Conservation (phyloP, 2,888 invertebrate species). For the Pristionchus maxplancki region DNA sequence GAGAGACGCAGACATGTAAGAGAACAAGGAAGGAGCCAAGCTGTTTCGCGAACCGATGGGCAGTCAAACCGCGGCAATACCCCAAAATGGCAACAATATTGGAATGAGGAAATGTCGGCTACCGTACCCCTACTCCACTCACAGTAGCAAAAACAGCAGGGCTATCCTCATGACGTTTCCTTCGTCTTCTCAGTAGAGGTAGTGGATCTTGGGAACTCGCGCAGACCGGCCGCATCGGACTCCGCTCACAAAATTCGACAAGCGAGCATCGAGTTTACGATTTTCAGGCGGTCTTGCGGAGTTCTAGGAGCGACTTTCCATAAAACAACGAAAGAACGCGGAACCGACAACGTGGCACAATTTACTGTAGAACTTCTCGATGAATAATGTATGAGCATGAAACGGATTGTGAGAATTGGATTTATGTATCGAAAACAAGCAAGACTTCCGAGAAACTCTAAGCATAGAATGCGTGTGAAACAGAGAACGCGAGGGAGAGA, state of each 20-base stretch:
- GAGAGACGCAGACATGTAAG: not conserved
- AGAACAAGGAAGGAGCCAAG: not conserved
- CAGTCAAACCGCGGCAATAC: not conserved
- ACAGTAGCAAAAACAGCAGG: not conserved
- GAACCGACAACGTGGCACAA: not conserved
- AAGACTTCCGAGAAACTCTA: not conserved
- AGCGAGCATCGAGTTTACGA: not conserved
- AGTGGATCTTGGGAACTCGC: not conserved
- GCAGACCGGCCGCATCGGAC: slow-evolving; percentile 32
- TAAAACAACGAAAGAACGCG: not conserved
- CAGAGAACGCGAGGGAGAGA: not conserved
- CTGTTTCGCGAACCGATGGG: not conserved
- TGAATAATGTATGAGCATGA: not conserved
- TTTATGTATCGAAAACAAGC: not conserved
- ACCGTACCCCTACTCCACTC: not conserved
- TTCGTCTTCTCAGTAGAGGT: not conserved
- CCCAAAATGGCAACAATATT: not conserved
- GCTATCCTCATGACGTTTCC: not conserved
- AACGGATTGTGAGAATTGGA: not conserved
- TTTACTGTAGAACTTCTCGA: not conserved
- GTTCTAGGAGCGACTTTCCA: not conserved
- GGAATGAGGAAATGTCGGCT: not conserved
- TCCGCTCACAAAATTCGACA: slow-evolving; percentile 15
- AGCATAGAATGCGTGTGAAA: not conserved
- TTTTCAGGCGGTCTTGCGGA: not conserved